Base-by-base conservation (phyloP, 2,113 vertebrate species). In the Proterorhinus semilunaris region DNA sequence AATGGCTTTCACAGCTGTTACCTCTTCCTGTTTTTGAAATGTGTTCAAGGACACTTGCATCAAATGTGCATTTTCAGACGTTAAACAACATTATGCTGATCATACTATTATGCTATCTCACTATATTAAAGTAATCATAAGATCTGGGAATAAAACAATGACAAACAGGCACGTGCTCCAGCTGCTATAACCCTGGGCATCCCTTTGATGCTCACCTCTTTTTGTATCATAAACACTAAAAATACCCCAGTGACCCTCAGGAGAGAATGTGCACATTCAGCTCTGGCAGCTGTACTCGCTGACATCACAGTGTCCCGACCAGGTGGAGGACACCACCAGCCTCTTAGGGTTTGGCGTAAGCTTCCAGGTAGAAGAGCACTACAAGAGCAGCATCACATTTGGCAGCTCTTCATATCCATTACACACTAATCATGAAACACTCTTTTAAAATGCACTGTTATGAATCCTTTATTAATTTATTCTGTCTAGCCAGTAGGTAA, bases 231-330 rank as follows among this genome's bases (percentile, higher is more conserved):
- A 84, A 88, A 89, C 77, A 80, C 85, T 87, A 87, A 85, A 90
- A 90, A 89, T 86, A 88, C 65, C 74, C 58, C 27, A 75, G 74
- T 87, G 88, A 88, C 88, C 89, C 84, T 75, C 67, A 73, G 79
- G 81, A 86, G 77, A 62, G 65, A 62, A 83, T 75, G 81, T 82
- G 84, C 82, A 83, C 79, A 76, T 85, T 88, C 82, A 87, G 85
- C 84, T 81, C 66, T 72, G 66, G 52, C 81, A 76, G 76, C 81
- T 73, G 78, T 69, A 90, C 62, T 64, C 66, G 88, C 89, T 89
- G 90, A 91, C 87, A 82, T 87, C 82, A 85, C 86, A 66, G 71
- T 80, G 79, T 91, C 82, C 86, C 68, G 45, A 51, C 76, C 85
- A 88, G 88, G 87, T 89, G 88, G 84, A 90, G 89, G 86, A 89